phyloP scores from a whole-genome alignment of 2,888 invertebrate genomes.

The Phasia obesa region DNA sequence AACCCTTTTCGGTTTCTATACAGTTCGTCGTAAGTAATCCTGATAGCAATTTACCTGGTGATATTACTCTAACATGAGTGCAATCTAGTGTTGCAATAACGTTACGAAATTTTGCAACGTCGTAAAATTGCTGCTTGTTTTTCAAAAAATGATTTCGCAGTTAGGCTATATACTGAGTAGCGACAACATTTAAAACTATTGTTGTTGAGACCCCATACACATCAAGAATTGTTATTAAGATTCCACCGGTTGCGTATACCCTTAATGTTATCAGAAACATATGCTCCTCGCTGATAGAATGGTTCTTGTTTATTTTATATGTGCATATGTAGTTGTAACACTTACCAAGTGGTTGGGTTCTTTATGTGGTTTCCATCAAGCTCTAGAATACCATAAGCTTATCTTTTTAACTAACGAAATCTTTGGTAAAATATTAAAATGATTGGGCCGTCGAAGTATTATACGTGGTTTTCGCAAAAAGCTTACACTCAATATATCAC shows the following conservation, averaged over 20 bases:
- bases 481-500: too few relatives aligned
- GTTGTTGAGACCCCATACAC: not conserved
- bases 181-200: too few relatives aligned
- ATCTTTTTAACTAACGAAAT: not conserved
- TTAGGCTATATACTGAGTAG: conserved; percentile 36
- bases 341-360: too few relatives aligned
- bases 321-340: too few relatives aligned
- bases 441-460: not conserved
- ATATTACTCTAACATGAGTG: conserved; percentile 12
- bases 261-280: conserved; percentile 32
- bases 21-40: not conserved
- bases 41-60: not conserved
- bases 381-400: too few relatives aligned
- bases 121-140: conserved; percentile 4
- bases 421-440: not conserved
- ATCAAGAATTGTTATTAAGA: conserved; percentile 15
- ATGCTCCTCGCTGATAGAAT: conserved; percentile 15
- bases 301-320: too few relatives aligned
- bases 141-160: not conserved
- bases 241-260: conserved; percentile 42
- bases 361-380: too few relatives aligned
- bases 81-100: conserved; percentile 57
- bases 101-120: conserved; percentile 27
- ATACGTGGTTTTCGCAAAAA: not conserved
- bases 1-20: not conserved